Conservation (phyloP, 2,888 invertebrate genomes). For the Hymenopus coronatus region DNA sequence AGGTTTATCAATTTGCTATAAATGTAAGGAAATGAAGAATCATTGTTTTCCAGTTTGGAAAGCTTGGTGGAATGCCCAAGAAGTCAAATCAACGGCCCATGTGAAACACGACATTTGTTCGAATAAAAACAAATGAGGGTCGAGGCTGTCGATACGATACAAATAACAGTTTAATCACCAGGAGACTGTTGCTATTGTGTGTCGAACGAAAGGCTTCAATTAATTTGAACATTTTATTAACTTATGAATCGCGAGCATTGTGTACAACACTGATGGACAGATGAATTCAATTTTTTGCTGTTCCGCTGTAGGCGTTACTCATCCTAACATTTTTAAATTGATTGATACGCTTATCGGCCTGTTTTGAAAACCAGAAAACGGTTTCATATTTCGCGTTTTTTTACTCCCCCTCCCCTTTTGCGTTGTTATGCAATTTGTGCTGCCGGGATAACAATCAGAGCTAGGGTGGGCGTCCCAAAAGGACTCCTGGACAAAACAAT, state of each 20-base stretch:
- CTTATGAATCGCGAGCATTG: background rate
- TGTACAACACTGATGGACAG: background rate
- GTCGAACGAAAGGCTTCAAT: background rate
- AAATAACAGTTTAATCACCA: background rate
- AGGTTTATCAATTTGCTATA: no score
- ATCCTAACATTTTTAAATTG: background rate
- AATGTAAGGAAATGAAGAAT: no score
- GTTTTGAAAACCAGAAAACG: slow-evolving; percentile 3
- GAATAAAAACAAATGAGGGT: no score
- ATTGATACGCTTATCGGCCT: slow-evolving; percentile 6
- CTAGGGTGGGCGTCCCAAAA: background rate
- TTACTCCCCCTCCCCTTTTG: background rate
- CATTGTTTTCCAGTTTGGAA: no score
- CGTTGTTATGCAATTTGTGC: slow-evolving; percentile 11
- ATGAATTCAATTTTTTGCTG: background rate
- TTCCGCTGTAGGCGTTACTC: background rate
- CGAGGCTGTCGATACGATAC: background rate
- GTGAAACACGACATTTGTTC: no score
- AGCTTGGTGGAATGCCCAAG: no score
- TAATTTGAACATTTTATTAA: background rate
- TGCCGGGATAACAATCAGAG: background rate
- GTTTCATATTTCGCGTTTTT: background rate
- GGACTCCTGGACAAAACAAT: slow-evolving; percentile 6
- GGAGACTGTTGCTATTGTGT: background rate
- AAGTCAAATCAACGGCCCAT: no score